Evolutionary conservation across 2,113 vertebrate genomes (phyloP), one percentile per base, ranked within the genome.

Genomic region (Bubo blakistoni): DNA sequence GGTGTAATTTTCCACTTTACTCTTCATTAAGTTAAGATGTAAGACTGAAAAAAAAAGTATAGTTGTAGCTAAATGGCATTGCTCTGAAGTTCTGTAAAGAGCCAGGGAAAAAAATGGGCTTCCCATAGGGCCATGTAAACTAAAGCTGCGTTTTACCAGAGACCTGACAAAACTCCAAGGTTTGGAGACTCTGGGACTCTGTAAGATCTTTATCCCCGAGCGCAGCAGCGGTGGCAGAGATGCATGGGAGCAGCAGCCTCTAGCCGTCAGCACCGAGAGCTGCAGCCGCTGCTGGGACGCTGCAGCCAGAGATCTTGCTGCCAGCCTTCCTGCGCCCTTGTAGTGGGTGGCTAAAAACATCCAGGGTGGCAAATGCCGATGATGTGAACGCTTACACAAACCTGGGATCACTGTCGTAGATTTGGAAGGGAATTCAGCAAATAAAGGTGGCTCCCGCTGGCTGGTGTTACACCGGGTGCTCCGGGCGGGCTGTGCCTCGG

Each of bases 141-240:
- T 49, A 15, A 72, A 62, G 38, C 42, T 74, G 32, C 18, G 0
- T 82, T 94, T 93, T 67, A 58, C 22, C n/a, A 22, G 52, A 84
- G 11, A 42, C 6, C 25, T 25, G 44, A 62, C 24, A 21, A 38
- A 90, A 67, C 54, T 65, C 5, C 2, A 1, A 44, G 8, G 19
- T 16, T 59, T 47, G 58, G 24, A 46, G 52, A 20, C 24, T 42
- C 38, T 58, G 22, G 22, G 20, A 42, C 11, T 83, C 44, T 20
- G 32, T 17, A 4, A 15, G 36, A 62, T 66, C 32, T 65, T 58
- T 46, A 6, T 11, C 29, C 19, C 36, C 46, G 10, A 26, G 27
- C 1, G 0, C 54, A 29, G 65, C 10, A 7, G 30, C 1, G 1
- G 49, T 2, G 2, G 62, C 67, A 44, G 54, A 78, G 51, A 18